phyloP scores from a whole-genome alignment of 2,113 vertebrate species.

The Donacobius atricapilla region DNA sequence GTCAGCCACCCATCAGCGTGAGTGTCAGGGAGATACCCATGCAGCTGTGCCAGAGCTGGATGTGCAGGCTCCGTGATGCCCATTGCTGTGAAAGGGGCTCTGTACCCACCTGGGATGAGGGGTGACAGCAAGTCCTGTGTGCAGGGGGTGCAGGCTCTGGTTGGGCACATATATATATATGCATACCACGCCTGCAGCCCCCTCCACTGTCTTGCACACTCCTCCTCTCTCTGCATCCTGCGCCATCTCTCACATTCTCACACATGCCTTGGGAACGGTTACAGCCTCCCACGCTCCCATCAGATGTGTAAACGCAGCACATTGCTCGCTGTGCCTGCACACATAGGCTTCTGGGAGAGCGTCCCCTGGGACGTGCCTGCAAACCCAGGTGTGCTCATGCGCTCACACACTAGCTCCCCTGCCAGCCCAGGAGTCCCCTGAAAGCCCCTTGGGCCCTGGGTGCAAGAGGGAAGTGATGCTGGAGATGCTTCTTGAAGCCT shows the following conservation, averaged over 20 bases:
- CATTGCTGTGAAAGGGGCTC: fast-evolving
- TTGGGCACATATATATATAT: neutral
- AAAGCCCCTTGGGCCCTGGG: neutral
- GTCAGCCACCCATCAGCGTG: neutral
- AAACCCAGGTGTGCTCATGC: neutral
- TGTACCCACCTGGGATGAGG: neutral
- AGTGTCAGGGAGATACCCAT: neutral
- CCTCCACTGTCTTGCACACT: neutral
- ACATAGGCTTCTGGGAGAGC: neutral
- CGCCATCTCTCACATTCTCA: neutral
- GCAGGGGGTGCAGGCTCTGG: neutral
- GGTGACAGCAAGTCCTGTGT: neutral
- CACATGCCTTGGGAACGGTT: neutral
- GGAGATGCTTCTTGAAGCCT: neutral
- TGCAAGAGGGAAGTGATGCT: neutral
- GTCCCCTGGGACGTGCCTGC: neutral
- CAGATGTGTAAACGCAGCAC: neutral
- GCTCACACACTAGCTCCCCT: fast-evolving
- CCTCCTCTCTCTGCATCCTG: neutral
- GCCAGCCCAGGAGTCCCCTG: fast-evolving
- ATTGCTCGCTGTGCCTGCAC: neutral
- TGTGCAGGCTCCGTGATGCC: neutral
- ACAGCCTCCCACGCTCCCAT: neutral
- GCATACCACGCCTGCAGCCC: neutral
- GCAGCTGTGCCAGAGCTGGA: neutral